phyloP scores from a whole-genome alignment of 1,140 invertebrate species.

The Batillaria attramentaria region DNA sequence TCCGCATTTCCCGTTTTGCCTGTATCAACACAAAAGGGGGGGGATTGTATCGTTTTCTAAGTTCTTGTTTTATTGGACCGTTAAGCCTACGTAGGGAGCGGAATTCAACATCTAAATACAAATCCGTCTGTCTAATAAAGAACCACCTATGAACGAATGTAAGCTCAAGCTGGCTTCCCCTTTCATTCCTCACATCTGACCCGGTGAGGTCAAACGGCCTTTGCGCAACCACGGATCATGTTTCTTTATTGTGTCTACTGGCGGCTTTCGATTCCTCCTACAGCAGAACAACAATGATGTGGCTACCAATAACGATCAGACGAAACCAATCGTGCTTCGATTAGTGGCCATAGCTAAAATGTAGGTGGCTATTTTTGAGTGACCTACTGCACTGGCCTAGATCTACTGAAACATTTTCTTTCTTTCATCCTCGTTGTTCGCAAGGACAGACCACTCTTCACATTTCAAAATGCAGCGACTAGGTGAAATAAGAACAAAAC shows the following conservation, averaged over 20 bases:
- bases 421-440: not conserved
- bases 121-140: no score
- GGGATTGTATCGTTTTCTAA: no score
- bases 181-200: no score
- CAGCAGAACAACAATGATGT: not conserved
- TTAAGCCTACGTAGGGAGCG: no score
- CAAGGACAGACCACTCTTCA: not conserved
- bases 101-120: no score
- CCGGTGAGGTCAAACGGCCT: not conserved
- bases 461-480: not conserved
- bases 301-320: not conserved
- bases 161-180: no score
- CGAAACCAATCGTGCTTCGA: not conserved
- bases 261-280: not conserved
- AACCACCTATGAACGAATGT: no score
- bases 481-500: not conserved
- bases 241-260: not conserved
- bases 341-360: not conserved
- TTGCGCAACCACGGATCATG: not conserved
- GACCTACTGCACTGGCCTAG: slow-evolving; percentile 27
- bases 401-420: slow-evolving; percentile 19
- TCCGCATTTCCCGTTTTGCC: no score
- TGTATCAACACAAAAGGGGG: no score
- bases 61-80: no score
- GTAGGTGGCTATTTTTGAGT: slow-evolving; percentile 7